phyloP scores from a whole-genome alignment of 2,797 vertebrate species.

The Myotis planiceps region DNA sequence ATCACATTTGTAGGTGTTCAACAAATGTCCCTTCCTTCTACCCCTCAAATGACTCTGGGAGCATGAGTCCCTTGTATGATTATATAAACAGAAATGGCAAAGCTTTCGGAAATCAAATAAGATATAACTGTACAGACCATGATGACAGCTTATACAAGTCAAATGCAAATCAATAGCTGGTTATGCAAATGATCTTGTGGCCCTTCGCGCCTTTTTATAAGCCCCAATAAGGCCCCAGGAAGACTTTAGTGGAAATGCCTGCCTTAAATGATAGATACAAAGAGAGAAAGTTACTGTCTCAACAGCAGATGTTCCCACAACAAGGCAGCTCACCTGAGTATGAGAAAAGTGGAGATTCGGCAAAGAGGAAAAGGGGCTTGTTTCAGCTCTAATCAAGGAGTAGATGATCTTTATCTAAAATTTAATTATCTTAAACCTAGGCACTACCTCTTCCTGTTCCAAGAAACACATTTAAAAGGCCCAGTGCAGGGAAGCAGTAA shows the following conservation, averaged over 20 bases:
- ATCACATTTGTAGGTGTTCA: neutral
- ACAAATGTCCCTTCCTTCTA: neutral
- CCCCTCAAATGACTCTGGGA: neutral
- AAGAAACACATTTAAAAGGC: constrained; percentile 45
- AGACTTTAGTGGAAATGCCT: neutral
- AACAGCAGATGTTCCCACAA: constrained; percentile 18
- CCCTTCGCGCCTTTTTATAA: neutral
- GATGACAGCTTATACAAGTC: neutral
- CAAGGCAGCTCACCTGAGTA: constrained; percentile 14
- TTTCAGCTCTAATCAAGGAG: neutral
- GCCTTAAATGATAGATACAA: neutral
- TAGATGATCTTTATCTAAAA: neutral
- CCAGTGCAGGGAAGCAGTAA: neutral
- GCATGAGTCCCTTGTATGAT: neutral
- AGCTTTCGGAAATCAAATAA: constrained; percentile 28
- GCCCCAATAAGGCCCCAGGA: neutral
- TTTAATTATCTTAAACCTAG: constrained; percentile 56
- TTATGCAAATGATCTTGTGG: constrained; percentile 46
- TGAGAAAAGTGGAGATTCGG: neutral
- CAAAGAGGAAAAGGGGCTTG: neutral
- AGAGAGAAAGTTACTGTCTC: constrained; percentile 33
- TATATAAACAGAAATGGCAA: constrained; percentile 9
- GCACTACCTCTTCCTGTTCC: constrained; percentile 30
- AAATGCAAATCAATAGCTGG: neutral
- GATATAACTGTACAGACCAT: neutral